phyloP scores from a whole-genome alignment of 2,797 vertebrate genomes.

The Naso thynnoides region DNA sequence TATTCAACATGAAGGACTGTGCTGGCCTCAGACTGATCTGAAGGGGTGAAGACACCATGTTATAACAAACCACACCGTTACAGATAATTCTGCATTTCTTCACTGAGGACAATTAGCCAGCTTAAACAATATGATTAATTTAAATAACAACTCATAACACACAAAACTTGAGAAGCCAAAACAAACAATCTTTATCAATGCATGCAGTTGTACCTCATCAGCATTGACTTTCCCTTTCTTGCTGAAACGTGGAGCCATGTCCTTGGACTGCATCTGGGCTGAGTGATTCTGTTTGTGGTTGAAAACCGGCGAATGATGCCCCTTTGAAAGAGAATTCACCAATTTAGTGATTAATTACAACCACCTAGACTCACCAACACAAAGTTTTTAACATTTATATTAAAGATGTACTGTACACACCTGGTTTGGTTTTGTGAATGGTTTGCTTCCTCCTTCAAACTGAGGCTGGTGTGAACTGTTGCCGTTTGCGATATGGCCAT shows the following conservation, averaged over 20 bases:
- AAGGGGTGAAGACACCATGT: not conserved
- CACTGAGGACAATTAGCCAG: not conserved
- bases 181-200: not conserved
- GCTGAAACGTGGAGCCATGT: conserved; percentile 95
- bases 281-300: conserved; percentile 96
- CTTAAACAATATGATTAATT: not conserved
- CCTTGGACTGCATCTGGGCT: conserved; percentile 95
- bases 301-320: conserved; percentile 95
- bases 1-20: conserved; percentile 96
- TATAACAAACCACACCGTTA: not conserved
- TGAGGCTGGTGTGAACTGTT: conserved; percentile 91
- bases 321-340: conserved; percentile 76
- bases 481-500: conserved; percentile 93
- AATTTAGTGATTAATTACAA: not conserved
- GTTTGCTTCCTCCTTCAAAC: conserved; percentile 93
- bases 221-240: conserved; percentile 98
- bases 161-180: not conserved
- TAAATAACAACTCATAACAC: not conserved
- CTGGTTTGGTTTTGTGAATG: conserved; percentile 94
- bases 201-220: conserved; percentile 89
- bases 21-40: conserved; percentile 99
- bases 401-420: conserved; percentile 69
- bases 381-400: not conserved
- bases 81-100: not conserved
- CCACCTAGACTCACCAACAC: not conserved